A percentile compares a stretch with the other conserved stretches of the same genome.
These are phyloP conservation scores for Itoplectis maculator DNA, from an alignment of 2,888 invertebrate genomes.

Conservation along the genomic window DNA sequence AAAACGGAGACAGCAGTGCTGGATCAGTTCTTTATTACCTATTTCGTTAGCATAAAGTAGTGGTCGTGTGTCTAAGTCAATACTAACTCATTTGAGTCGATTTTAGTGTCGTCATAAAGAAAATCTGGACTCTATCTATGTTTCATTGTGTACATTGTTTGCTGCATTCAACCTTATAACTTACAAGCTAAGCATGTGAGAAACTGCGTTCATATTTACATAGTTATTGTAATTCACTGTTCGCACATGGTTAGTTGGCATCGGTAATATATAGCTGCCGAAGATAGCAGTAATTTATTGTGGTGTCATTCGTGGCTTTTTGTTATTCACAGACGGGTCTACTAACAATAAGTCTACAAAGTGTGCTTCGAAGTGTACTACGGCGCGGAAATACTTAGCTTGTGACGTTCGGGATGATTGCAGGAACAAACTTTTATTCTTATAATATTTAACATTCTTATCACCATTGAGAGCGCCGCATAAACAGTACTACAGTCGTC, in stretches of 20 bases:
- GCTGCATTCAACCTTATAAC: no score
- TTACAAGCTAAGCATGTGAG: no score
- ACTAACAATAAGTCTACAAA: no score
- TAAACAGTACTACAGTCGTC: no score
- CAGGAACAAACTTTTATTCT: neutral
- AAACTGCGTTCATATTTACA: neutral
- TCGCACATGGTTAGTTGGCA: neutral
- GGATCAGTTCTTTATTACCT: slow-evolving; percentile 23
- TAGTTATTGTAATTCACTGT: neutral
- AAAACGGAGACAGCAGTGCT: slow-evolving; percentile 10
- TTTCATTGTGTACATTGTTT: no score
- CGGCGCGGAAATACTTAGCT: neutral
- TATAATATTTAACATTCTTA: neutral
- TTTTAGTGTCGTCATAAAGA: no score
- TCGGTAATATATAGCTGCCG: neutral
- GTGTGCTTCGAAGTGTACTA: neutral
- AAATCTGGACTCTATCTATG: no score
- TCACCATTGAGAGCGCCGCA: neutral
- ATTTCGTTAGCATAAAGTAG: slow-evolving; percentile 39
- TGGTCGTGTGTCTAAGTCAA: neutral
- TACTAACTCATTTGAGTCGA: no score
- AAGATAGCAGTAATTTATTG: neutral
- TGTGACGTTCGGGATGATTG: neutral
- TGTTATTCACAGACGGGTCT: neutral
- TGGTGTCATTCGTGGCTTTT: neutral